Evolutionary conservation across 2,113 vertebrate genomes (phyloP).

Genomic region (Tetrax tetrax): DNA sequence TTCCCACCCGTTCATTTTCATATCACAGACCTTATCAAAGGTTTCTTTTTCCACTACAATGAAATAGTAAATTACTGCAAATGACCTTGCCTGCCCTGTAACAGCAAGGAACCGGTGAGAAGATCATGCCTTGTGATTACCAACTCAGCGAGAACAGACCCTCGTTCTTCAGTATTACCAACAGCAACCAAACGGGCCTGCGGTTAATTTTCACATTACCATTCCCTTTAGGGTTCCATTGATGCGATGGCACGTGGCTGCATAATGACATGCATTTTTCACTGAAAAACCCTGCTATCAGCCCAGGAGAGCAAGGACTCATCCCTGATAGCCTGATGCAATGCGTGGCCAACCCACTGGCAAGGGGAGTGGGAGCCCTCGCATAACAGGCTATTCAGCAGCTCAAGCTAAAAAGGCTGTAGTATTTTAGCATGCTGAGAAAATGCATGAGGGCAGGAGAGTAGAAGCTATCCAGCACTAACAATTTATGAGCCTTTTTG

Average conservation of each 20-base stretch:
- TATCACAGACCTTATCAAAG: not conserved
- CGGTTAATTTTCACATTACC: not conserved
- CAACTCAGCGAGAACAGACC: not conserved
- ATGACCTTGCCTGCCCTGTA: not conserved
- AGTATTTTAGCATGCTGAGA: not conserved
- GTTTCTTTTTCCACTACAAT: not conserved
- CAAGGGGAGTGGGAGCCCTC: not conserved
- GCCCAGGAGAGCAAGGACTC: not conserved
- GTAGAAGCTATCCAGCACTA: not conserved
- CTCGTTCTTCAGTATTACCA: not conserved
- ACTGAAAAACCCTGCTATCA: not conserved
- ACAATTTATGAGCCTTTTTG: not conserved
- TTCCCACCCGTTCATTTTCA: conserved; percentile 4
- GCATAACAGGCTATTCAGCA: not conserved
- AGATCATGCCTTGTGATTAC: not conserved
- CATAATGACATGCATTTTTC: rapidly evolving
- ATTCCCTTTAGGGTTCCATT: not conserved
- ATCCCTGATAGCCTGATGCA: not conserved
- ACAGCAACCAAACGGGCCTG: not conserved
- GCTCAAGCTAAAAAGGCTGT: not conserved
- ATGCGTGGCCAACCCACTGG: not conserved
- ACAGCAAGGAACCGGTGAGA: not conserved
- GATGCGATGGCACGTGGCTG: not conserved
- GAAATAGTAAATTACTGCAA: not conserved
- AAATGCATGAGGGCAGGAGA: not conserved